phyloP scores from a whole-genome alignment of 92 coral and sea anemone species.

The Parazoanthus swiftii region DNA sequence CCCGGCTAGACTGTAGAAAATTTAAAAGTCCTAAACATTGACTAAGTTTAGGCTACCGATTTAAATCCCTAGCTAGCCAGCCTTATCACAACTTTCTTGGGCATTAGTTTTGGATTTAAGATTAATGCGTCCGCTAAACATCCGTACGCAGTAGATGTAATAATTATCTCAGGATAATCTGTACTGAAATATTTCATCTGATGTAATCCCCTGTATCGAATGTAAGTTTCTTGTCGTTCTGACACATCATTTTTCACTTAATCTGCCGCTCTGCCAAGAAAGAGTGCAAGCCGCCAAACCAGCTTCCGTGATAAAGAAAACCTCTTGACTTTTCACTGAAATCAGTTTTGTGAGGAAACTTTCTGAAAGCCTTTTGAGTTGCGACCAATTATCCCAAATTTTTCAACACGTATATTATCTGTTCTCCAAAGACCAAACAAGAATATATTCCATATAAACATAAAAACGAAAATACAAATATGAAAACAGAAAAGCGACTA shows the following conservation, averaged over 20 bases:
- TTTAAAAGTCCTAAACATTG: not conserved
- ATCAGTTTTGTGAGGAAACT: not conserved
- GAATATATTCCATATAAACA: not conserved
- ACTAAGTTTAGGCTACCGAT: not conserved
- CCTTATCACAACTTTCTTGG: not conserved
- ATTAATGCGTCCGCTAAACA: not conserved
- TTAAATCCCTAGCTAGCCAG: not conserved
- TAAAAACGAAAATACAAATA: not conserved
- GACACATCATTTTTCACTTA: constrained; percentile 41
- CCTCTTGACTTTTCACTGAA: not conserved
- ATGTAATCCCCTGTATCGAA: constrained; percentile 10
- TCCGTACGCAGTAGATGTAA: not conserved
- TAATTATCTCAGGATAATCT: constrained; percentile 21
- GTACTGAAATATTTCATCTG: constrained; percentile 1
- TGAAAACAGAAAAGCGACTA: not conserved
- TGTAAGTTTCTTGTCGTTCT: constrained; percentile 1
- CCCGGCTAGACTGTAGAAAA: too few species aligned
- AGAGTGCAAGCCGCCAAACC: constrained; percentile 16
- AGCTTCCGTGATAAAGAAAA: not conserved
- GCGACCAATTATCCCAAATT: not conserved
- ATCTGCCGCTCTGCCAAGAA: constrained; percentile 32
- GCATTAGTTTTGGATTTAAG: not conserved
- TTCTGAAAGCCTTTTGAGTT: not conserved
- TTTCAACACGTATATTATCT: not conserved
- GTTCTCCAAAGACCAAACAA: not conserved